Percentiles rank a stretch among this genome's conserved stretches.
These are phyloP conservation scores for Pangasius sanitwongsei DNA, from an alignment of 2,797 vertebrate species.

Conservation along the genomic window DNA sequence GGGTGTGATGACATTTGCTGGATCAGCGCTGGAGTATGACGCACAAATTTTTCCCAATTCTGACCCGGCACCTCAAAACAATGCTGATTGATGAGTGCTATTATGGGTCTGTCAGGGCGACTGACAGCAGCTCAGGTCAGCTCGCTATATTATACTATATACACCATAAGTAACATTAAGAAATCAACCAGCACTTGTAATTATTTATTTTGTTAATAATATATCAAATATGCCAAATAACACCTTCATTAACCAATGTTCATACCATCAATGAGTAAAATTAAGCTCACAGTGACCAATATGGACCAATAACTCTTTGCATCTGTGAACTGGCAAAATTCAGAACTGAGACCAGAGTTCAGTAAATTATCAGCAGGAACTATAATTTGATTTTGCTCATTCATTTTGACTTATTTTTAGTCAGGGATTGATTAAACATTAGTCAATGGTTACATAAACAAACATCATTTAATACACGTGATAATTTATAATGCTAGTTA, in stretches of 20 bases:
- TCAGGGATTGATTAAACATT: background rate
- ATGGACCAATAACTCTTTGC: background rate
- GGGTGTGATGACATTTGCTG: background rate
- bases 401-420: background rate
- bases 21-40: background rate
- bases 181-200: background rate
- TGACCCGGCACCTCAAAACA: background rate
- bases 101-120: background rate
- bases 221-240: background rate
- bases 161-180: background rate
- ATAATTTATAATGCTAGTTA: too few species aligned
- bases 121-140: background rate
- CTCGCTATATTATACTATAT: background rate
- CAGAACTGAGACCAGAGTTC: background rate
- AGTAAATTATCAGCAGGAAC: background rate
- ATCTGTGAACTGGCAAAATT: background rate
- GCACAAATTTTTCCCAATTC: background rate
- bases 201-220: background rate
- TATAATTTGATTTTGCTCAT: background rate
- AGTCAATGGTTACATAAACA: background rate
- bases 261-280: background rate
- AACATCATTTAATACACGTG: too few species aligned
- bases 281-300: background rate
- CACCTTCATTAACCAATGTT: background rate
- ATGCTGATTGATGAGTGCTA: background rate